These are phyloP conservation scores for Xenopus petersii DNA, from an alignment of 2,797 vertebrate species.

Conservation along the genomic window DNA sequence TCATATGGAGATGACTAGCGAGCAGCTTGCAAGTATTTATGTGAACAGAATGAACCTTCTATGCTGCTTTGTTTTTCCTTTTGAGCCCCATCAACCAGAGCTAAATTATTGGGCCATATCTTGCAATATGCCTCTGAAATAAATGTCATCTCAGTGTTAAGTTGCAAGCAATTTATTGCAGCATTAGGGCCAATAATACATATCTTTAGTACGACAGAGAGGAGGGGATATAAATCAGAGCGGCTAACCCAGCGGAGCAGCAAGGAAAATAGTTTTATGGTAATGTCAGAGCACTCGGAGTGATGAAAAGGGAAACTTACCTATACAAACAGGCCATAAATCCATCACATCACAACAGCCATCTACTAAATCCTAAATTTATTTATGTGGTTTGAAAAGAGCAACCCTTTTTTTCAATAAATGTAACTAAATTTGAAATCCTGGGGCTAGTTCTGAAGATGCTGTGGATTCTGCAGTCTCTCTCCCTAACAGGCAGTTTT, in stretches of 20 bases:
- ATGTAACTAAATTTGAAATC: conserved; percentile 42
- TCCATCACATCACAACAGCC: conserved; percentile 38
- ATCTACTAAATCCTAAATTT: conserved; percentile 44
- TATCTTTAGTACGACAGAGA: conserved; percentile 41
- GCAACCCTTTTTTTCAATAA: conserved; percentile 36
- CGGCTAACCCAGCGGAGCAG: conserved; percentile 36
- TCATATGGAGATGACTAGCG: conserved; percentile 10
- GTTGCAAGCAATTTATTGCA: conserved; percentile 40
- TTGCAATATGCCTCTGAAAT: conserved; percentile 48
- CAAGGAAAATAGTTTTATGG: conserved; percentile 45
- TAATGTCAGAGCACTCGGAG: conserved; percentile 40
- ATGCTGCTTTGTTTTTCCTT: conserved; percentile 33
- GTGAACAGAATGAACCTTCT: conserved; percentile 21
- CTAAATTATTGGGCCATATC: conserved; percentile 48
- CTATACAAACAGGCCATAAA: conserved; percentile 44
- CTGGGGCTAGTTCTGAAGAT: conserved; percentile 22
- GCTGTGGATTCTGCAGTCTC: conserved; percentile 16
- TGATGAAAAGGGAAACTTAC: conserved; percentile 42
- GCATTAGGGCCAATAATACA: conserved; percentile 48
- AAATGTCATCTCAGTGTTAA: conserved; percentile 47
- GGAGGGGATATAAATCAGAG: conserved; percentile 43
- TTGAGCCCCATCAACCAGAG: conserved; percentile 41
- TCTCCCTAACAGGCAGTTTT: conserved; percentile 13
- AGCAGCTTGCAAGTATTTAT: conserved; percentile 27
- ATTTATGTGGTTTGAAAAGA: conserved; percentile 31